Conservation (phyloP, 1,140 invertebrate species). For the Bombus sylvicola region DNA sequence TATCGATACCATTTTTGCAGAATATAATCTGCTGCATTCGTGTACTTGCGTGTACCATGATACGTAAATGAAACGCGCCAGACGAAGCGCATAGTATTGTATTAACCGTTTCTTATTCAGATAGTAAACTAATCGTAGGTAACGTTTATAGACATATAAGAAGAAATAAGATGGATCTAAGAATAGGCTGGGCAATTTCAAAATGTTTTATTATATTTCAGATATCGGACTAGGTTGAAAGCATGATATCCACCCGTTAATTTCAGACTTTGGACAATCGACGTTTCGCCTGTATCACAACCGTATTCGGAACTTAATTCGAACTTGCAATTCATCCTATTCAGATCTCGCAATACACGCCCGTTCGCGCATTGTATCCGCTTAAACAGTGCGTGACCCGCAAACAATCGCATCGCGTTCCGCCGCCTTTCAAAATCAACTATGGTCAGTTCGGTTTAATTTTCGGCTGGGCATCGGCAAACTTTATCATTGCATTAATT, state of each 20-base stretch:
- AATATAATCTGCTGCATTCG: no score
- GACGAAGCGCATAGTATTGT: no score
- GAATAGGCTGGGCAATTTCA: neutral
- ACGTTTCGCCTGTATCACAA: neutral
- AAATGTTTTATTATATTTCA: neutral
- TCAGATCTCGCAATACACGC: neutral
- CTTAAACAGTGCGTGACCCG: neutral
- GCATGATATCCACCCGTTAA: neutral
- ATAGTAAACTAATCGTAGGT: no score
- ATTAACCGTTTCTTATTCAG: no score
- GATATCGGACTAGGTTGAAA: neutral
- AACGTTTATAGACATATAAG: neutral
- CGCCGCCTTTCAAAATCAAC: slow-evolving; percentile 34
- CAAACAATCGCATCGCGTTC: neutral
- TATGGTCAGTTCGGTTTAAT: slow-evolving; percentile 53
- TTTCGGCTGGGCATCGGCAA: slow-evolving; percentile 30
- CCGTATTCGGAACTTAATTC: neutral
- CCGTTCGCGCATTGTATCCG: neutral
- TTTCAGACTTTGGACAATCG: neutral
- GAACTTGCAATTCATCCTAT: neutral
- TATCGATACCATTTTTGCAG: no score
- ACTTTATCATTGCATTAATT: slow-evolving; percentile 59
- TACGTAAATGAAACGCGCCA: no score
- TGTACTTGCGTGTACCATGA: no score
- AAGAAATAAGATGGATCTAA: neutral